Conservation (phyloP, 2,113 vertebrate species). For the Pterocles gutturalis region DNA sequence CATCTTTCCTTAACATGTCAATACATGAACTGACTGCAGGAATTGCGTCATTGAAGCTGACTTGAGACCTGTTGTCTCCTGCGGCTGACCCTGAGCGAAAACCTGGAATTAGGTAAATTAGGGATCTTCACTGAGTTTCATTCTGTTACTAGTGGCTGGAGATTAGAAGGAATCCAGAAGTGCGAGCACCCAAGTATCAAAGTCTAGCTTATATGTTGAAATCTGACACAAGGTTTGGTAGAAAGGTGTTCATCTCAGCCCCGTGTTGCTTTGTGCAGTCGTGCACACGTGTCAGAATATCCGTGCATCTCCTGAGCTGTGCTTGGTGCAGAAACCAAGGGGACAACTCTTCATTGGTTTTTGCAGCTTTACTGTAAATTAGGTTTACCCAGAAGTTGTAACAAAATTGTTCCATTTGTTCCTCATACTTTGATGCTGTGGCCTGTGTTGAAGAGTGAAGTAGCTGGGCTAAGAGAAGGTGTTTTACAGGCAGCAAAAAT, state of each 20-base stretch:
- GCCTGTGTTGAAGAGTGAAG: neutral
- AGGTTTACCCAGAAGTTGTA: neutral
- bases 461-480: neutral
- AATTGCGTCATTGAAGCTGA: neutral
- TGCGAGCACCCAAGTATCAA: neutral
- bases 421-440: neutral
- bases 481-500: constrained; percentile 2
- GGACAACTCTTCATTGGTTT: neutral
- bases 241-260: neutral
- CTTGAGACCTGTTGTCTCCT: neutral
- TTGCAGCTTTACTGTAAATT: neutral
- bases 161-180: neutral
- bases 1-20: neutral
- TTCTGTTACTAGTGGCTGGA: neutral
- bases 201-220: neutral
- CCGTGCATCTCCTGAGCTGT: neutral
- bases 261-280: accelerated
- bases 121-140: neutral
- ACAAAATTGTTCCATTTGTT: neutral
- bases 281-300: neutral
- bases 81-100: neutral
- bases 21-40: neutral
- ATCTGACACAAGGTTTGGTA: neutral
- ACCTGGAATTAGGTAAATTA: neutral
- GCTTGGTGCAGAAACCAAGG: neutral